A percentile compares a stretch with the other conserved stretches of the same genome.
Evolutionary conservation across 1,140 invertebrate genomes (phyloP).

Genomic region (Drosophila ambigua): DNA sequence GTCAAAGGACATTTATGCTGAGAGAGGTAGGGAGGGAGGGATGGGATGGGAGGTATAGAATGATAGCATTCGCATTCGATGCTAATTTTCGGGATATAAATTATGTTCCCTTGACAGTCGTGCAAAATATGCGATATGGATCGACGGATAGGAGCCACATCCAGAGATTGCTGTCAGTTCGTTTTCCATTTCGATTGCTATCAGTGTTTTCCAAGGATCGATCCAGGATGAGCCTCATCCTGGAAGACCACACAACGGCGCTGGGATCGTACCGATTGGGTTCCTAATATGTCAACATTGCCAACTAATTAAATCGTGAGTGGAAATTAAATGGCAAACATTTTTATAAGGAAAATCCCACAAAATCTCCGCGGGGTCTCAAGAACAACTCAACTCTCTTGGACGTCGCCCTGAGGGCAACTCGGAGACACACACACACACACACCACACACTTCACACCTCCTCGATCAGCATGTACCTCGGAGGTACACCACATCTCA

Average conservation of each 20-base stretch:
- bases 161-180: conserved; percentile 9
- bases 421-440: conserved; percentile 28
- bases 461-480: not conserved
- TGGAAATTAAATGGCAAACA: conserved; percentile 43
- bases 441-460: conserved; percentile 40
- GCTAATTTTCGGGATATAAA: conserved; percentile 76
- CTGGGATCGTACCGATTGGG: not conserved
- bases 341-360: conserved; percentile 73
- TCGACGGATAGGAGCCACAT: conserved; percentile 6
- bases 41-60: conserved; percentile 7
- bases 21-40: conserved; percentile 7
- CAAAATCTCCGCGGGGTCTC: conserved; percentile 66
- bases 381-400: conserved; percentile 52
- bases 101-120: conserved; percentile 68
- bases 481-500: conserved; percentile 19
- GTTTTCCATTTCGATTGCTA: conserved; percentile 33
- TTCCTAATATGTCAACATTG: conserved; percentile 54
- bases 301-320: conserved; percentile 70
- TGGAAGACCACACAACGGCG: conserved; percentile 47
- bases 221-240: not conserved
- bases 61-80: conserved; percentile 55
- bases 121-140: conserved; percentile 20
- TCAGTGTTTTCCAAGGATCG: conserved; percentile 49
- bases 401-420: conserved; percentile 48
- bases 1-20: conserved; percentile 61